Conservation (phyloP, 2,113 vertebrate species). For the Hippolais icterina region DNA sequence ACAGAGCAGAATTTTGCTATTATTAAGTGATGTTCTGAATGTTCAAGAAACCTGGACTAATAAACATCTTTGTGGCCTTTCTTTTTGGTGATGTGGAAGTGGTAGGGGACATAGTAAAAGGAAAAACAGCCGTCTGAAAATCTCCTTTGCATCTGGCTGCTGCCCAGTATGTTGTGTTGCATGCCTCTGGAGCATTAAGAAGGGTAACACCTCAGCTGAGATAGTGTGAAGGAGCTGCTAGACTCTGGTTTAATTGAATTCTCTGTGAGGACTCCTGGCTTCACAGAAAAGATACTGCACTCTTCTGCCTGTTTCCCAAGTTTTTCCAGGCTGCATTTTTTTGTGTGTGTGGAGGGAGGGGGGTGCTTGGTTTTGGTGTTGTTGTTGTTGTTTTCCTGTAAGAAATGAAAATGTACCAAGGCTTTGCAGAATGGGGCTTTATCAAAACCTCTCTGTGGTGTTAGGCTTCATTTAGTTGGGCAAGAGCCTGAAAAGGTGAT, state of each 20-base stretch:
- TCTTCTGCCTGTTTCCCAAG: background rate
- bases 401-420: background rate
- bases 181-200: background rate
- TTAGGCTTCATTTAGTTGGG: background rate
- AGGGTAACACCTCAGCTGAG: background rate
- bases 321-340: background rate
- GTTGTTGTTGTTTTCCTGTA: background rate
- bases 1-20: background rate
- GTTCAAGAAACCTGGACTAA: background rate
- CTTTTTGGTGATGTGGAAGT: background rate
- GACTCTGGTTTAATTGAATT: background rate
- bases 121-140: background rate
- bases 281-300: background rate
- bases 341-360: background rate
- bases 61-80: background rate
- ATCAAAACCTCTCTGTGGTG: background rate
- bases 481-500: background rate
- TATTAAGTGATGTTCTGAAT: background rate
- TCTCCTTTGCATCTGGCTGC: background rate
- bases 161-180: background rate
- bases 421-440: background rate
- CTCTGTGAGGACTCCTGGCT: background rate
- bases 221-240: background rate
- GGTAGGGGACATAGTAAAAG: background rate
- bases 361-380: too few relatives aligned